Evolutionary conservation across 2,888 invertebrate species (phyloP), one percentile per base, ranked within the genome.

Genomic region (Latrodectus elegans): DNA sequence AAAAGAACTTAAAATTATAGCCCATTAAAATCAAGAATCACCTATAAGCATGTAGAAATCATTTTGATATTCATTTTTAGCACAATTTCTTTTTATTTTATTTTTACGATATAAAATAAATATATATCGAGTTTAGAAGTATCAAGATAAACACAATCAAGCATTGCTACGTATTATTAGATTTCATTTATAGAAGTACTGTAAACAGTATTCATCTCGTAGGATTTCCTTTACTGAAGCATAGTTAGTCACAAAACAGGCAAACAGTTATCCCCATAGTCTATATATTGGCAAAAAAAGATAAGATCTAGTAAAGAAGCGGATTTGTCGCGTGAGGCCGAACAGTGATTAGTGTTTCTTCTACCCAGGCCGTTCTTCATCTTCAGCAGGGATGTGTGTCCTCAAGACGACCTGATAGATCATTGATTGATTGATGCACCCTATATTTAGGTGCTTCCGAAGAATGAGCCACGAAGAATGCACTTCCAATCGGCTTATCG

Each of bases 381-480:
- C 83, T 83, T 71, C 76, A 60, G 82, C 75, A 55, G 67, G 60
- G 72, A 74, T 82, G 67, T 75, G 68, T 83, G 76, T 77, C 78
- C 67, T 77, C 73, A 72, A 78, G 78, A 84, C 72, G 78, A 73
- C 84, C 84, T 78, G 84, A 84, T 84, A 84, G 84, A 84, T 84
- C 84, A 77, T 65, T 84, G 84, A 84, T 84, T 77, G 84, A 84
- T 84, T 72, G 84, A 78, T 78, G 78, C 78, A 77, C 78, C 84
- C 84, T 84, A 84, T 84, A 84, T 77, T 78, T 84, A 84, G 84
- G 84, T 72, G 77, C 84, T 78, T 73, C 51, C 65, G 68, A 78
- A 78, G 84, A 84, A 78, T 77, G 78, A 84, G 73, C 78, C 84
- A 60, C 73, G 72, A 78, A 73, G 84, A 84, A 84, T 84, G 84